Evolutionary conservation across 2,797 vertebrate species (phyloP), one percentile per base, ranked within the genome.

Genomic region (Oryzias sinensis): DNA sequence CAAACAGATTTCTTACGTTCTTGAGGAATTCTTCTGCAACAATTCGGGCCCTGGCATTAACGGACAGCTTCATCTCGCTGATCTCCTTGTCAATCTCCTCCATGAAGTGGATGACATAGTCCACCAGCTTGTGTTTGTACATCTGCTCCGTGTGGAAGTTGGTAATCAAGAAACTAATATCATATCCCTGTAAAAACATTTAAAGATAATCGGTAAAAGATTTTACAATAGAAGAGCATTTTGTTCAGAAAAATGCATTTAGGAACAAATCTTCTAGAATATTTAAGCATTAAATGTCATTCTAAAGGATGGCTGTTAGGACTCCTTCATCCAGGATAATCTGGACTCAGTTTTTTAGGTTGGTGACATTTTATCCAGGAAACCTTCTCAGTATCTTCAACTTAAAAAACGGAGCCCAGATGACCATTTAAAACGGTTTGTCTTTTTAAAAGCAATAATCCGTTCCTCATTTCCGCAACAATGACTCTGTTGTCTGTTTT

Each of bases 121-220:
- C 97, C 85, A 99, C 97, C 81, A 99, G 89, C 88, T 99, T 98
- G 91, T 98, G 97, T 84, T 98, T 98, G 87, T 98, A 99, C 97
- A 99, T 98, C 90, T 98, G 97, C 87, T 99, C 97, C 20, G 97
- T 99, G 83, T 98, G 97, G 91, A 98, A 98, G 93, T 98, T 99
- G 59, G 97, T 98, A 77, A 99, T 98, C 87, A 99, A 90, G 90
- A 99, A 98, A 84, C 97, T 99, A 85, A 98, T 98, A 76, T 98
- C 97, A 8, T 99, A 98, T 22, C 97, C 97, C 97, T 99, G 65
- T 41, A n/a, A 9, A 47, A 6, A 15, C 0, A 53, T 22, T 22
- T 22, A 22, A 14, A 5, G 0, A 57, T 15, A 4, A 49, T 6
- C 4, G 1, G 4, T 9, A 1, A 41, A 1, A 8, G 2, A 56